Evolutionary conservation across 1,140 invertebrate species (phyloP), one percentile per base, ranked within the genome.

Genomic region (Sycophila sp.): DNA sequence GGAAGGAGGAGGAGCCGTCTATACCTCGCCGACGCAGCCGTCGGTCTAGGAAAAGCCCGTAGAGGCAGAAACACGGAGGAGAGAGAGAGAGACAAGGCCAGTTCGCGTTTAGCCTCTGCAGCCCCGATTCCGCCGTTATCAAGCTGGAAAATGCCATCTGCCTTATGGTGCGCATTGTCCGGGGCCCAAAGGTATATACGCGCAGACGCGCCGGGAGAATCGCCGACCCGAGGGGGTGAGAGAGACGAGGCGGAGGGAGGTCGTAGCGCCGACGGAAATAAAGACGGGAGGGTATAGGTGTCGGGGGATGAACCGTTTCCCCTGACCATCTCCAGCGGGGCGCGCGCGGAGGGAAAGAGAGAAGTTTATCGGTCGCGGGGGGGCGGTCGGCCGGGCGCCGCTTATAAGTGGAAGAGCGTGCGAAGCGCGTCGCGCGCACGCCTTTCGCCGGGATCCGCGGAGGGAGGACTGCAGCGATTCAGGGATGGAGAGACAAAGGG

Each of bases 231-330:
- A 53, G 24, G 28, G 55, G 28, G 56, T 19, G 36, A 36, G 60
- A 67, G 49, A 72, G 70, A 45, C 55, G 53, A 40, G 71, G 15
- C 47, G 32, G 58, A 51, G 53, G 55, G 56, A 59, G 59, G 51
- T 73, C 69, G 36, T 67, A 74, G 72, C 58, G 74, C 51, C 62
- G 70, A 40, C 67, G 71, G 75, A 81, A 77, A 81, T 78, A 78
- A 77, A 79, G 78, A 80, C 76, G 74, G 77, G 53, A 58, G 75
- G 64, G 69, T 76, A 80, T 79, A 75, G 78, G 77, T 81, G 79
- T 75, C 78, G 71, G 72, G 76, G 77, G 78, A 80, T 78, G 79
- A 69, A 72, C 74, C 55, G 73, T 82, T 79, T 73, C 47, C 58
- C 73, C 62, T 76, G 77, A 75, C 76, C 80, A 76, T 81, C 75